Conservation (phyloP, 2,888 invertebrate species). For the Pimpla rufipes region DNA sequence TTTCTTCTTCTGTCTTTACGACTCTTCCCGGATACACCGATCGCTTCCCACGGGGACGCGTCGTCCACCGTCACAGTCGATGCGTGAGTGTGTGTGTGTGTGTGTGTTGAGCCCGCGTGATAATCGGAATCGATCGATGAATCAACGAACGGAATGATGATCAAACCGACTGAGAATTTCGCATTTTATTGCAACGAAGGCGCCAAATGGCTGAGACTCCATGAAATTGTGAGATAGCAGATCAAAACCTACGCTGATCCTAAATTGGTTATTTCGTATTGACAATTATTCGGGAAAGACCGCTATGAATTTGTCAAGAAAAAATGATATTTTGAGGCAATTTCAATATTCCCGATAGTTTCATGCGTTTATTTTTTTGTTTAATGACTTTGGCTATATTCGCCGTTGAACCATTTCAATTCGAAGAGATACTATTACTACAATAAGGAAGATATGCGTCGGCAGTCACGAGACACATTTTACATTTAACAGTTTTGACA, state of each 20-base stretch:
- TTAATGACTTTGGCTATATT: no score
- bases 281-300: neutral
- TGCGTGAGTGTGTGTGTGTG: slow-evolving; percentile 2
- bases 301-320: neutral
- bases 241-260: neutral
- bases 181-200: slow-evolving; percentile 26
- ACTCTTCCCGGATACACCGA: slow-evolving; percentile 73
- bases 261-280: neutral
- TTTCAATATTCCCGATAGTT: no score
- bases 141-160: slow-evolving; percentile 63
- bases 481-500: no score
- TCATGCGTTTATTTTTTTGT: no score
- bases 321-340: neutral
- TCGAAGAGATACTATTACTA: no score
- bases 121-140: slow-evolving; percentile 69
- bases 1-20: slow-evolving; percentile 78
- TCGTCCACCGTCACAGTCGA: slow-evolving; percentile 26
- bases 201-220: neutral
- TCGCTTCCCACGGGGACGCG: slow-evolving; percentile 80
- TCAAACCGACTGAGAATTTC: slow-evolving; percentile 61
- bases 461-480: no score
- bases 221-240: neutral
- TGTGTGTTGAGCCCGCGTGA: slow-evolving; percentile 55
- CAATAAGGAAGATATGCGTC: no score
- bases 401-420: no score